phyloP scores from a whole-genome alignment of 2,888 invertebrate species.

The Ochropleura leucogaster region DNA sequence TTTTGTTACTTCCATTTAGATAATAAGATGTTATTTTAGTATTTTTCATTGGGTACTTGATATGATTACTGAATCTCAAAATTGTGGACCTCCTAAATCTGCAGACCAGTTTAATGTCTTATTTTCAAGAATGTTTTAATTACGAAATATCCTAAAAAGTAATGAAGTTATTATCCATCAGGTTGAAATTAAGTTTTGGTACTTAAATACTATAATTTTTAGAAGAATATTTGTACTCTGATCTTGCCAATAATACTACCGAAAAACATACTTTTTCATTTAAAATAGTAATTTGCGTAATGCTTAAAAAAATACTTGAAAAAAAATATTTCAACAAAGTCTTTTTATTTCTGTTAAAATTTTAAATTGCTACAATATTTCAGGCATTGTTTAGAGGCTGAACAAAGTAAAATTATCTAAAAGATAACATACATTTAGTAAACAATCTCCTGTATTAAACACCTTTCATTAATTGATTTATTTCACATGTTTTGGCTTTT shows the following conservation, averaged over 20 bases:
- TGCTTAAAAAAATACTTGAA: background rate
- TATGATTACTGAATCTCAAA: conserved; percentile 71
- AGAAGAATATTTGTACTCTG: conserved; percentile 21
- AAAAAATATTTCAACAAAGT: background rate
- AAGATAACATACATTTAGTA: conserved; percentile 19
- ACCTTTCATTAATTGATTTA: conserved; percentile 22
- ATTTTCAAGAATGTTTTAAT: conserved; percentile 20
- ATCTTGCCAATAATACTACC: conserved; percentile 51
- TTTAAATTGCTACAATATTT: conserved; percentile 33
- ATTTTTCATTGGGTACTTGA: conserved; percentile 59
- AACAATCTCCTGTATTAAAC: conserved; percentile 13
- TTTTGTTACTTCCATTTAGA: conserved; percentile 72
- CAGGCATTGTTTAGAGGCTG: conserved; percentile 47
- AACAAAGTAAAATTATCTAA: conserved; percentile 21
- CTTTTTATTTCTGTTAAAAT: conserved; percentile 2
- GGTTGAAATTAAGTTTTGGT: conserved; percentile 18
- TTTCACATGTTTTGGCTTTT: conserved; percentile 40
- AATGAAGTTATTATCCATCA: conserved; percentile 19
- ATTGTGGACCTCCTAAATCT: conserved; percentile 51
- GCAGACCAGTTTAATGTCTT: conserved; percentile 43
- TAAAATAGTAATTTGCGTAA: background rate
- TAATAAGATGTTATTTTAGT: conserved; percentile 69
- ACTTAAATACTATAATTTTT: conserved; percentile 23
- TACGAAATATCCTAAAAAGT: conserved; percentile 20
- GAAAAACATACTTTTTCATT: conserved; percentile 21